These are phyloP conservation scores for Leptopterna dolabrata DNA, from an alignment of 2,888 invertebrate genomes.

Conservation along the genomic window DNA sequence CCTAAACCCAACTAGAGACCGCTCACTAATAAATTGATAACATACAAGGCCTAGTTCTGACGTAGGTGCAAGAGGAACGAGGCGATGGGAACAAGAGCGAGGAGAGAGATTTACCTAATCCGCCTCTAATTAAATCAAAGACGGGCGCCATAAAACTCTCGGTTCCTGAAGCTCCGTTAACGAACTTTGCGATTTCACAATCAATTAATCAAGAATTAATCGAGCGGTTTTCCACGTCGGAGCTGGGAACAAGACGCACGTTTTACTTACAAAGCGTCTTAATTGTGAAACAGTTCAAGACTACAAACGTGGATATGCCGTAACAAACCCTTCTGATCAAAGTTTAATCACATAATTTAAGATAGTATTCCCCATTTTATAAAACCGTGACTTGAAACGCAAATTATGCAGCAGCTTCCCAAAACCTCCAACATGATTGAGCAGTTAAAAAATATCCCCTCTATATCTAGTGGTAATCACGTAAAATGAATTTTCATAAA, in stretches of 20 bases:
- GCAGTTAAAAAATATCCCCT: too few species aligned
- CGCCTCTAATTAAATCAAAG: constrained; percentile 27
- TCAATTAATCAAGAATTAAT: constrained; percentile 44
- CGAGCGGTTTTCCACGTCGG: not conserved
- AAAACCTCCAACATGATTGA: too few species aligned
- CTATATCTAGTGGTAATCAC: too few species aligned
- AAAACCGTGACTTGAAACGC: too few species aligned
- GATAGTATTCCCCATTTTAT: not conserved
- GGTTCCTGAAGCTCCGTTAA: constrained; percentile 4
- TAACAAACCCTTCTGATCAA: not conserved
- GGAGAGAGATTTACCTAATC: constrained; percentile 35
- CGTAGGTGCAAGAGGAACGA: not conserved
- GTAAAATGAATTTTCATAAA: too few species aligned
- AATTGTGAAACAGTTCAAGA: not conserved
- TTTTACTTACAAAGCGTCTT: constrained; percentile 19
- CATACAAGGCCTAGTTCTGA: not conserved
- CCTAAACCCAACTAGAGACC: too few species aligned
- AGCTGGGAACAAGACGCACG: constrained; percentile 29
- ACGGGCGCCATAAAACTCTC: constrained; percentile 23
- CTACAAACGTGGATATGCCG: not conserved
- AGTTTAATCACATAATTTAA: not conserved
- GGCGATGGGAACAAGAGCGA: not conserved
- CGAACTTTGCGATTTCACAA: constrained; percentile 27
- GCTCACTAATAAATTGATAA: too few species aligned
- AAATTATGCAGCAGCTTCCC: too few species aligned